Conservation (phyloP, 2,888 invertebrate species). For the Dusona sp. region DNA sequence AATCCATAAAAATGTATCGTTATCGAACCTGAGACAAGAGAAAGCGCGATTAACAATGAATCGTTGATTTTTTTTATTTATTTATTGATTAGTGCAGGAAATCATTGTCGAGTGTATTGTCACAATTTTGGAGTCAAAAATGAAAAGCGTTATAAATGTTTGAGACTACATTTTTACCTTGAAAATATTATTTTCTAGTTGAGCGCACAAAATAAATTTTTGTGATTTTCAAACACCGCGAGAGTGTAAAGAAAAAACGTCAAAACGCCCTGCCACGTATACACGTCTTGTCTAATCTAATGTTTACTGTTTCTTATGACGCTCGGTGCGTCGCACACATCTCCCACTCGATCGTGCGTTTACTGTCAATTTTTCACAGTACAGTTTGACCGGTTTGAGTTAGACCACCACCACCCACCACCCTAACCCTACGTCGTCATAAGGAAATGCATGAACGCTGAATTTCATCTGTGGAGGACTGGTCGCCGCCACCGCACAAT, state of each 20-base stretch:
- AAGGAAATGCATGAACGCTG: no score
- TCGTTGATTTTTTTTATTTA: conserved; percentile 2
- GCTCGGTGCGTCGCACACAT: neutral
- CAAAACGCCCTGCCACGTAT: conserved; percentile 53
- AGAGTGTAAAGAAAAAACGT: neutral
- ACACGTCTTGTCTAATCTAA: conserved; percentile 47
- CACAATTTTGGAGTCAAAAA: conserved; percentile 8
- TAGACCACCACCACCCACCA: no score
- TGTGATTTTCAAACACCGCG: neutral
- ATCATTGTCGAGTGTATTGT: neutral
- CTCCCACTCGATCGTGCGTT: neutral
- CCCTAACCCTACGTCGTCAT: no score
- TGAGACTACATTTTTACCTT: neutral
- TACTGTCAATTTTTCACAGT: neutral
- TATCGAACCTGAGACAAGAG: neutral
- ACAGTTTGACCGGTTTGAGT: neutral
- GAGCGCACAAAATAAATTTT: neutral
- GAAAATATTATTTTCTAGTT: neutral
- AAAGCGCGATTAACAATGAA: neutral
- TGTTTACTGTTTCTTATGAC: conserved; percentile 46
- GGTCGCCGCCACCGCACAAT: no score
- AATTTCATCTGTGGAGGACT: no score
- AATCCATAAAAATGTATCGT: neutral
- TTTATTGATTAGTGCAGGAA: neutral
- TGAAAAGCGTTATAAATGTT: neutral